Evolutionary conservation across 2,113 vertebrate species (phyloP).

Genomic region (Lophotis ruficrista): DNA sequence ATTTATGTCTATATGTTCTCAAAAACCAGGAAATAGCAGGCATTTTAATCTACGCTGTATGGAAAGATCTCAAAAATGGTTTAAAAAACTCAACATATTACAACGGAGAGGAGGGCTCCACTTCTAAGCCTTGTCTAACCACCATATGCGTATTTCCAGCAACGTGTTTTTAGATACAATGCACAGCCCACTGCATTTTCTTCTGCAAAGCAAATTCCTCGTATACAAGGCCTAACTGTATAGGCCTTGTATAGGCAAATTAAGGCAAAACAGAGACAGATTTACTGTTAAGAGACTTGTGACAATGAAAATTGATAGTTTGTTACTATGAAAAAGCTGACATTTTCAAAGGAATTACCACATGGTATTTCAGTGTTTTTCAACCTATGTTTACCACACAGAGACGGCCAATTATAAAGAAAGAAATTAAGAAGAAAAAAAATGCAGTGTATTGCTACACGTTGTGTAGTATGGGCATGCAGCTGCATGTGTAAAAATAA

Average conservation of each 20-base stretch:
- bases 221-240: not conserved
- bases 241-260: conserved; percentile 30
- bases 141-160: not conserved
- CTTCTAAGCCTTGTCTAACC: conserved; percentile 11
- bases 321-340: conserved; percentile 49
- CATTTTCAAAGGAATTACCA: conserved; percentile 45
- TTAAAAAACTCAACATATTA: conserved; percentile 49
- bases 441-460: not conserved
- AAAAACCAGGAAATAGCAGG: conserved; percentile 62
- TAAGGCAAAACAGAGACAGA: conserved; percentile 33
- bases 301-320: not conserved
- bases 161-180: not conserved
- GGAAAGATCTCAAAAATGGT: conserved; percentile 35
- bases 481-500: not conserved
- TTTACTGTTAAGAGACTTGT: conserved; percentile 12
- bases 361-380: not conserved
- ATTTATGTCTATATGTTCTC: conserved; percentile 73
- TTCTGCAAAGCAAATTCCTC: conserved; percentile 37
- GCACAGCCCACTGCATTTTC: not conserved
- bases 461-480: not conserved
- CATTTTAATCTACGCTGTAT: conserved; percentile 64
- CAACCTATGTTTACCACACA: not conserved
- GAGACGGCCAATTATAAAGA: not conserved
- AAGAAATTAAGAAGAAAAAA: not conserved
- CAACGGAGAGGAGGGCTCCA: not conserved